These are phyloP conservation scores for Aphelocoma coerulescens DNA, from an alignment of 2,113 vertebrate genomes.

Conservation along the genomic window DNA sequence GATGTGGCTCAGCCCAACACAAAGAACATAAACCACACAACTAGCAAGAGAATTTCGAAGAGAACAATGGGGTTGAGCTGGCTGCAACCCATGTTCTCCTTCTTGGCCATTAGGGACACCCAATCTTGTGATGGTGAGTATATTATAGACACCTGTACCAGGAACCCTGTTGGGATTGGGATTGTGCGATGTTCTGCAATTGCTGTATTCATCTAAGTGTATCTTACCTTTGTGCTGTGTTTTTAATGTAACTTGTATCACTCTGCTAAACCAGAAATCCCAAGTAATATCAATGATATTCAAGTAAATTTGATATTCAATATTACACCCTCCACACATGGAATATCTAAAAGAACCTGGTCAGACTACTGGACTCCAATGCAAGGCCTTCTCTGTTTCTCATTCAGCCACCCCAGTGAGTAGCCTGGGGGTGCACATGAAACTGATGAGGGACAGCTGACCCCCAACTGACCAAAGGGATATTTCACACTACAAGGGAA, in stretches of 20 bases:
- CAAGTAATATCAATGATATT: not conserved
- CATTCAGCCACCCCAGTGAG: not conserved
- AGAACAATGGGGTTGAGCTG: not conserved
- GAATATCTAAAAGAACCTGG: not conserved
- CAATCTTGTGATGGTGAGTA: accelerated
- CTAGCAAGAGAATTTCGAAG: accelerated
- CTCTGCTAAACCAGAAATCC: not conserved
- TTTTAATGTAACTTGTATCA: not conserved
- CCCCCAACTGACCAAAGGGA: not conserved
- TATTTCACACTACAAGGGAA: not conserved
- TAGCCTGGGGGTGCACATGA: not conserved
- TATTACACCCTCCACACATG: not conserved
- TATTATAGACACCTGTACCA: not conserved
- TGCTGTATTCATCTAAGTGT: not conserved
- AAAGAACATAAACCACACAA: not conserved
- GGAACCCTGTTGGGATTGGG: not conserved
- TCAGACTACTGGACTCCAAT: not conserved
- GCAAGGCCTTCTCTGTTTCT: not conserved
- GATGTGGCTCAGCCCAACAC: not conserved
- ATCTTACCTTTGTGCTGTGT: not conserved
- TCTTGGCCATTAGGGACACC: not conserved
- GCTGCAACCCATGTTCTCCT: not conserved
- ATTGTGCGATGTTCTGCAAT: not conserved
- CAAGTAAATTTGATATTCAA: not conserved
- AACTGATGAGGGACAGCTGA: not conserved